These are phyloP conservation scores for Teleopsis dalmanni DNA, from an alignment of 1,140 invertebrate genomes.

Conservation along the genomic window DNA sequence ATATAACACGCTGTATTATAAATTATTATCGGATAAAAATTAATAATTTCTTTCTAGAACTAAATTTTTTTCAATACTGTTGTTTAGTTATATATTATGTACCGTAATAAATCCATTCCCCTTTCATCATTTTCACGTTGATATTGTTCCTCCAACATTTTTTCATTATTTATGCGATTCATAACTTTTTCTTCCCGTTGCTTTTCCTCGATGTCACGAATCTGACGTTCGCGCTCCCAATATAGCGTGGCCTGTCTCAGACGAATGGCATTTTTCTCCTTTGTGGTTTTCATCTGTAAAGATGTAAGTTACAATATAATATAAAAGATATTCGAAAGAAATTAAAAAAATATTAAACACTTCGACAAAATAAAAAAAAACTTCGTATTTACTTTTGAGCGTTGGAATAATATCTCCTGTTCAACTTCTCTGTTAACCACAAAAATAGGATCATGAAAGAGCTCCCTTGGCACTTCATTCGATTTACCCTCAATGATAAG, in stretches of 20 bases:
- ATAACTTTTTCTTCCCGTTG: constrained; percentile 28
- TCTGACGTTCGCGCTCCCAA: constrained; percentile 37
- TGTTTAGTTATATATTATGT: constrained; percentile 10
- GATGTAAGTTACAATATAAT: background rate
- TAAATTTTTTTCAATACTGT: too few species aligned
- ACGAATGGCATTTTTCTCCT: constrained; percentile 38
- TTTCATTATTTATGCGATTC: constrained; percentile 27
- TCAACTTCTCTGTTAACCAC: constrained; percentile 54
- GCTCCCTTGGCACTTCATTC: constrained; percentile 51
- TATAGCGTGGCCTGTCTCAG: constrained; percentile 36
- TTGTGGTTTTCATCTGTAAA: constrained; percentile 35
- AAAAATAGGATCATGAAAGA: constrained; percentile 55
- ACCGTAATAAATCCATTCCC: constrained; percentile 39
- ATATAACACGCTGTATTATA: too few species aligned
- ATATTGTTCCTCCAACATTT: constrained; percentile 33
- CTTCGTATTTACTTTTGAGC: constrained; percentile 45
- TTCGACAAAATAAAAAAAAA: background rate
- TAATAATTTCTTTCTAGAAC: too few species aligned
- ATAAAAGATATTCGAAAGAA: background rate
- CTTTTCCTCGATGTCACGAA: constrained; percentile 33
- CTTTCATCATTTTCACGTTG: constrained; percentile 29
- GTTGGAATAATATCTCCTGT: constrained; percentile 47
- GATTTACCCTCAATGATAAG: constrained; percentile 53
- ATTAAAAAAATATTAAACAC: background rate
- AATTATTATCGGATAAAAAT: too few species aligned